Conservation (phyloP, 2,888 invertebrate genomes). For the Catocala nupta region DNA sequence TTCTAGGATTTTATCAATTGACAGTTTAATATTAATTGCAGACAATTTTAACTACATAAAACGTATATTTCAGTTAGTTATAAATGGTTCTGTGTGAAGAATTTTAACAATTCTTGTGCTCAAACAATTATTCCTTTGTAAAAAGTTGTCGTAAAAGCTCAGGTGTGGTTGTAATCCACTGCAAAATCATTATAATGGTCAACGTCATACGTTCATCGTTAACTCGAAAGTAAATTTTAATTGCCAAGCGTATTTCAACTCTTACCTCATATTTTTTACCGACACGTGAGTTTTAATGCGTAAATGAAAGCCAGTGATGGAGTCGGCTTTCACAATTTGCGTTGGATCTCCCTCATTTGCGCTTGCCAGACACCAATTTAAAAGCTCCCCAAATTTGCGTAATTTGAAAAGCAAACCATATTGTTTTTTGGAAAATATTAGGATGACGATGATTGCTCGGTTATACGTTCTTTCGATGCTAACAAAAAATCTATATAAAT, state of each 20-base stretch:
- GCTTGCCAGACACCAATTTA: slow-evolving; percentile 41
- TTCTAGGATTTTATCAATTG: too few relatives aligned
- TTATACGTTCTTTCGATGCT: too few relatives aligned
- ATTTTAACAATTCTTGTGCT: too few relatives aligned
- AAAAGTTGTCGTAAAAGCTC: neutral
- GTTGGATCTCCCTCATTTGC: slow-evolving; percentile 46
- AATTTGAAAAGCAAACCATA: slow-evolving; percentile 36
- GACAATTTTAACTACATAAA: too few relatives aligned
- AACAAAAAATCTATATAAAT: too few relatives aligned
- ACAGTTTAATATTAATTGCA: too few relatives aligned
- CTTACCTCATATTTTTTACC: slow-evolving; percentile 50
- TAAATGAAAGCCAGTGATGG: slow-evolving; percentile 57
- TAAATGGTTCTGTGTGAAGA: too few relatives aligned
- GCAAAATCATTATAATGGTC: slow-evolving; percentile 9
- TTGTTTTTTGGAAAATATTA: slow-evolving; percentile 9
- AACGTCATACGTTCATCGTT: slow-evolving; percentile 15
- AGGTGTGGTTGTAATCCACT: slow-evolving; percentile 1
- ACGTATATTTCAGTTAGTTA: too few relatives aligned
- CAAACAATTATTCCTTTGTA: neutral
- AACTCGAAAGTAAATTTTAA: slow-evolving; percentile 39
- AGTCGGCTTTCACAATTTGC: slow-evolving; percentile 64
- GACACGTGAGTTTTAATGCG: slow-evolving; percentile 61
- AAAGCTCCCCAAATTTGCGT: slow-evolving; percentile 45
- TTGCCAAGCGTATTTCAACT: slow-evolving; percentile 34
- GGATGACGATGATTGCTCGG: slow-evolving; percentile 1